phyloP scores from a whole-genome alignment of 2,888 invertebrate genomes.

The Hydropsyche betteni region DNA sequence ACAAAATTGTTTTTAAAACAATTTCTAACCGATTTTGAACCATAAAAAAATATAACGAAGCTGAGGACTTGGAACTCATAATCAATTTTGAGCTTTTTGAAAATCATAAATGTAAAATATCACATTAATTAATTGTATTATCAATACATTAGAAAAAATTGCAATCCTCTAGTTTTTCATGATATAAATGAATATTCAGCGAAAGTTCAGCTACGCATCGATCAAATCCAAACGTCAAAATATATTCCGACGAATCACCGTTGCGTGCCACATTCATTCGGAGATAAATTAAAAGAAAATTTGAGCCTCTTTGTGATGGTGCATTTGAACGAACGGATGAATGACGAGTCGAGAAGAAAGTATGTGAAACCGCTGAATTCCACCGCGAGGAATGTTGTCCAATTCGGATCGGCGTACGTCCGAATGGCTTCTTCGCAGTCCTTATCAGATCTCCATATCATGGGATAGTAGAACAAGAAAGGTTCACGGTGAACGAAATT shows the following conservation, averaged over 20 bases:
- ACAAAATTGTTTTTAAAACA: too few species aligned
- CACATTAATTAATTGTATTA: too few species aligned
- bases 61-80: too few species aligned
- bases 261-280: constrained; percentile 14
- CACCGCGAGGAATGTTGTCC: constrained; percentile 29
- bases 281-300: not conserved
- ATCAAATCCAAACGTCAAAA: not conserved
- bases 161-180: too few species aligned
- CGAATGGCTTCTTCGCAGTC: not conserved
- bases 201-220: too few species aligned
- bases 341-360: not conserved
- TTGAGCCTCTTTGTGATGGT: not conserved
- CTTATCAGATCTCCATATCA: constrained; percentile 29
- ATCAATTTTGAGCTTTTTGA: too few species aligned
- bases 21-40: too few species aligned
- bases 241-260: not conserved
- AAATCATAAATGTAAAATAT: too few species aligned
- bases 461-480: not conserved
- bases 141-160: too few species aligned
- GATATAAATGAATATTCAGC: too few species aligned
- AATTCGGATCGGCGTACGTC: constrained; percentile 24
- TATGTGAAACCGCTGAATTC: constrained; percentile 29
- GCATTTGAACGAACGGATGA: constrained; percentile 23
- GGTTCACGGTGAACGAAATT: not conserved
- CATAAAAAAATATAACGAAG: too few species aligned